phyloP scores from a whole-genome alignment of 1,140 invertebrate genomes.

The Penaeus vannamei region DNA sequence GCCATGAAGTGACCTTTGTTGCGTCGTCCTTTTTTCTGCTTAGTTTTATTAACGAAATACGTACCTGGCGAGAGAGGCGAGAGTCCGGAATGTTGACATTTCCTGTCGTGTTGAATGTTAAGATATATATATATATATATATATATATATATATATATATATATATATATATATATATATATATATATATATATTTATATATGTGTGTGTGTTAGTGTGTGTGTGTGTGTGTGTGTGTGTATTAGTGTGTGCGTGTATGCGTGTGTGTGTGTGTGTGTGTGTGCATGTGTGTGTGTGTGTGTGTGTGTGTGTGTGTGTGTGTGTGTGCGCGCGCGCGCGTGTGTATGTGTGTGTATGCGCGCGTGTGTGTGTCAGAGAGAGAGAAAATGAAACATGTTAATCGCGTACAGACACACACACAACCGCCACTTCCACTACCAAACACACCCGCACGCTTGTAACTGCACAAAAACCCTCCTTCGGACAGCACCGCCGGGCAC shows the following conservation, averaged over 20 bases:
- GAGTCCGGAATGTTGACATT: not conserved
- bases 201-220: not conserved
- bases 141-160: conserved; percentile 33
- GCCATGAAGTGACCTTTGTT: too few relatives aligned
- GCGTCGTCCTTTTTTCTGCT: too few relatives aligned
- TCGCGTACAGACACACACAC: too few relatives aligned
- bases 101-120: not conserved
- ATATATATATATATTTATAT: conserved; percentile 20
- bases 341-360: not conserved
- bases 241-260: not conserved
- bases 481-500: too few relatives aligned
- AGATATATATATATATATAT: conserved; percentile 29
- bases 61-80: not conserved
- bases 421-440: too few relatives aligned
- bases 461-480: too few relatives aligned
- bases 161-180: conserved; percentile 29
- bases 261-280: not conserved
- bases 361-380: too few relatives aligned
- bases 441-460: too few relatives aligned
- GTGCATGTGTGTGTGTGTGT: not conserved
- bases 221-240: not conserved
- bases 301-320: not conserved
- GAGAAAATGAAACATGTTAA: too few relatives aligned
- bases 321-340: not conserved
- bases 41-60: not conserved